Evolutionary conservation across 2,797 vertebrate genomes (phyloP).

Genomic region (Natrix natrix): DNA sequence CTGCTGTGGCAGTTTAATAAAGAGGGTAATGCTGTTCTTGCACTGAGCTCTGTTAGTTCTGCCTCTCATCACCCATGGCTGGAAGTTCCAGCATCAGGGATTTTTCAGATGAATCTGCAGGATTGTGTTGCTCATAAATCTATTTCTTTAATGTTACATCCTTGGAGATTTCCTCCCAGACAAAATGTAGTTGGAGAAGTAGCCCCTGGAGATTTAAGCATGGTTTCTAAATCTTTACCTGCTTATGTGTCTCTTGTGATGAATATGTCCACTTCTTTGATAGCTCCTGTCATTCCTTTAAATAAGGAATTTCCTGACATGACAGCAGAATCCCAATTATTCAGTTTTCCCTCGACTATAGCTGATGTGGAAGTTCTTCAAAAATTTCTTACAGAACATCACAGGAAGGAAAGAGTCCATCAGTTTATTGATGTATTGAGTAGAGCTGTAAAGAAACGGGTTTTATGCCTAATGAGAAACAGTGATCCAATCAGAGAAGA

Average conservation of each 20-base stretch:
- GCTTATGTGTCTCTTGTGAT: slow-evolving; percentile 57
- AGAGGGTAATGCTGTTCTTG: slow-evolving; percentile 56
- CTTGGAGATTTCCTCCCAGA: slow-evolving; percentile 73
- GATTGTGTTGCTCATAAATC: slow-evolving; percentile 51
- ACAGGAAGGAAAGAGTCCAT: slow-evolving; percentile 62
- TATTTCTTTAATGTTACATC: slow-evolving; percentile 77
- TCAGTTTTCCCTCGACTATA: neutral
- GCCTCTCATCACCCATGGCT: slow-evolving; percentile 69
- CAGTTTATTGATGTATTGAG: slow-evolving; percentile 78
- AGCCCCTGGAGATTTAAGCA: slow-evolving; percentile 16
- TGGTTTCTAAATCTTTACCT: slow-evolving; percentile 68
- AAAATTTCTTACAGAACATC: slow-evolving; percentile 66
- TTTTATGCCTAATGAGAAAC: slow-evolving; percentile 71
- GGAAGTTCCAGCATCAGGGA: slow-evolving; percentile 86
- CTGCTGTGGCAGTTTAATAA: slow-evolving; percentile 84
- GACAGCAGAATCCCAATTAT: slow-evolving; percentile 4
- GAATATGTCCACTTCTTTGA: slow-evolving; percentile 70
- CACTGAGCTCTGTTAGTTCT: slow-evolving; percentile 77
- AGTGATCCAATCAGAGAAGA: neutral
- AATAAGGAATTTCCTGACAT: slow-evolving; percentile 70
- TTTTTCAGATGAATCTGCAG: slow-evolving; percentile 85
- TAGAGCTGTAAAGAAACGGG: slow-evolving; percentile 79
- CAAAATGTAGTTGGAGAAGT: slow-evolving; percentile 31
- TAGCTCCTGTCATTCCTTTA: slow-evolving; percentile 76
- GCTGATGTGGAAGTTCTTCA: slow-evolving; percentile 69